These are phyloP conservation scores for Sinohyriopsis cumingii DNA, from an alignment of 2,888 invertebrate genomes.

Conservation along the genomic window DNA sequence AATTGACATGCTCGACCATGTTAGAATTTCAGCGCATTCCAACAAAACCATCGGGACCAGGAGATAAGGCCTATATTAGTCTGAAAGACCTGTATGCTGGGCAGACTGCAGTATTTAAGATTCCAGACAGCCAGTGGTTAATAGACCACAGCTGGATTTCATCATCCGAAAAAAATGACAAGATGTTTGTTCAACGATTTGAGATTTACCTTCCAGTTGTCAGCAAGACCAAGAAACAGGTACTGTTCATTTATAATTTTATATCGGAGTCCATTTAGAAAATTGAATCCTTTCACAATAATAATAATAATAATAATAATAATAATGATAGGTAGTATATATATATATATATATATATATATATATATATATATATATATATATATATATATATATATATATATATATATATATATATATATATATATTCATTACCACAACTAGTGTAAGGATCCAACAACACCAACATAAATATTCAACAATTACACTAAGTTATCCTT, in stretches of 20 bases:
- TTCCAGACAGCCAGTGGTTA: slow-evolving; percentile 3
- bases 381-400: no score
- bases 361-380: no score
- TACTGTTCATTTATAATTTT: neutral
- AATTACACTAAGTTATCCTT: no score
- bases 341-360: no score
- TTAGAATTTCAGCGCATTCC: slow-evolving; percentile 1
- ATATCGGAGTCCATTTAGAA: no score
- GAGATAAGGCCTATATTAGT: slow-evolving; percentile 1
- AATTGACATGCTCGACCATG: neutral
- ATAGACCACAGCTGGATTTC: neutral
- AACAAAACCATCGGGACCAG: neutral
- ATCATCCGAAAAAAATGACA: neutral
- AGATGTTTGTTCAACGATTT: slow-evolving; percentile 6
- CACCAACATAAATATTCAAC: no score
- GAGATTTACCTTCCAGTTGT: slow-evolving; percentile 3
- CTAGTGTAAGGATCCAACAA: no score
- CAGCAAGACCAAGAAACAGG: neutral
- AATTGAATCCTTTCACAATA: no score
- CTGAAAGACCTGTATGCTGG: slow-evolving; percentile 1
- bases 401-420: no score
- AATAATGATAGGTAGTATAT: no score
- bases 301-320: no score
- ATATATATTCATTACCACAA: no score
- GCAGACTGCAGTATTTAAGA: neutral